Conservation (phyloP, 2,113 vertebrate genomes). For the Lethenteron reissneri region DNA sequence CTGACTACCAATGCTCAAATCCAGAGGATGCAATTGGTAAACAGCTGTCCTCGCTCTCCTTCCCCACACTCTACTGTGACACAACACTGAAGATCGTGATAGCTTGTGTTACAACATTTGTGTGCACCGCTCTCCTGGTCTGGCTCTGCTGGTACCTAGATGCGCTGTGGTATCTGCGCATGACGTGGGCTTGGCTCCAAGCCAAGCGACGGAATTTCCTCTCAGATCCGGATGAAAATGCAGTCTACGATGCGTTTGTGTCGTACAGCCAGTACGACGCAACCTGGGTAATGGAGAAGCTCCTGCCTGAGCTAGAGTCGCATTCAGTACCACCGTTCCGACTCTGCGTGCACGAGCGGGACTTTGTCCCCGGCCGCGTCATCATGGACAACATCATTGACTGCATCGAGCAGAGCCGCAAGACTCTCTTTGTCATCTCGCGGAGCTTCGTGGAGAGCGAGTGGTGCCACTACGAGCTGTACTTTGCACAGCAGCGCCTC, state of each 20-base stretch:
- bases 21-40: slow-evolving; percentile 28
- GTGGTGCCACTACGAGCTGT: slow-evolving; percentile 83
- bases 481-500: slow-evolving; percentile 55
- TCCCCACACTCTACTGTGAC: slow-evolving; percentile 31
- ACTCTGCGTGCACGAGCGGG: slow-evolving; percentile 50
- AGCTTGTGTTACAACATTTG: slow-evolving; percentile 21
- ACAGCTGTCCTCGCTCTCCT: slow-evolving; percentile 14
- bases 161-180: slow-evolving; percentile 45
- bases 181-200: slow-evolving; percentile 54
- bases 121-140: slow-evolving; percentile 13
- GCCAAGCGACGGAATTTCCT: slow-evolving; percentile 27
- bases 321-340: slow-evolving; percentile 18
- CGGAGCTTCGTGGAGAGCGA: slow-evolving; percentile 66
- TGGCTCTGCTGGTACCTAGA: slow-evolving; percentile 35
- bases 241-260: slow-evolving; percentile 53
- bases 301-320: slow-evolving; percentile 43
- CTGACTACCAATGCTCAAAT: slow-evolving; percentile 40
- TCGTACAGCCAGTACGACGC: slow-evolving; percentile 55
- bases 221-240: slow-evolving; percentile 13
- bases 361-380: slow-evolving; percentile 47
- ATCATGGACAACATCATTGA: slow-evolving; percentile 61
- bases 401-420: slow-evolving; percentile 55
- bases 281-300: slow-evolving; percentile 34
- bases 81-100: slow-evolving; percentile 20
- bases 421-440: slow-evolving; percentile 53